phyloP scores from a whole-genome alignment of 2,797 vertebrate species.

The Xenops minutus region DNA sequence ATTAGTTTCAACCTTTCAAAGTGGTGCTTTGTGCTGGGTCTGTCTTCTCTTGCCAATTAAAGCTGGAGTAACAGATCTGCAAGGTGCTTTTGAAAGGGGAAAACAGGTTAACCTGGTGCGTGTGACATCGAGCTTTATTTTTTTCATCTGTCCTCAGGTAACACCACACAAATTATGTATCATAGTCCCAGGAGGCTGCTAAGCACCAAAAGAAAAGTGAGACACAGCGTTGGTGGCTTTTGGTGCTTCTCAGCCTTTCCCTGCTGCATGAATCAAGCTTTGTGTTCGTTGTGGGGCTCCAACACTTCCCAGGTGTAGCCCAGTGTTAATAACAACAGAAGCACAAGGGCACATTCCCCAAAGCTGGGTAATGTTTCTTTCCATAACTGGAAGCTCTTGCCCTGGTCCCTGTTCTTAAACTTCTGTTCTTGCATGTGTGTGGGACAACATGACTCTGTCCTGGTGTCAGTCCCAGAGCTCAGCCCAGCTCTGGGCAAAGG shows the following conservation, averaged over 20 bases:
- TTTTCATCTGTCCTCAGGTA: background rate
- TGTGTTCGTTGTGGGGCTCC: background rate
- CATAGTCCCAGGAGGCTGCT: background rate
- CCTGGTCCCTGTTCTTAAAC: background rate
- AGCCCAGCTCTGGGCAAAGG: background rate
- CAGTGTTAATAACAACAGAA: background rate
- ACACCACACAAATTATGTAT: background rate
- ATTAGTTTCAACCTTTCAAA: background rate
- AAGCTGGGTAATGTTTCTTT: background rate
- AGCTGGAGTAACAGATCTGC: background rate
- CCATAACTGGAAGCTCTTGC: background rate
- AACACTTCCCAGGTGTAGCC: rapidly evolving
- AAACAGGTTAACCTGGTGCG: background rate
- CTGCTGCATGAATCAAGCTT: background rate
- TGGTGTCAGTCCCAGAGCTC: background rate
- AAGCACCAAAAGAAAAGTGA: background rate
- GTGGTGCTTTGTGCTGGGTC: background rate
- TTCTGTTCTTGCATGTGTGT: rapidly evolving
- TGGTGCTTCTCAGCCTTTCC: background rate
- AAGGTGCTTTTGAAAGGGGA: background rate
- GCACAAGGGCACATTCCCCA: background rate
- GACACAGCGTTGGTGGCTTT: background rate
- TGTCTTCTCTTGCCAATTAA: background rate
- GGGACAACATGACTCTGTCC: background rate
- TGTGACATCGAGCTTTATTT: background rate